Evolutionary conservation across 35 echinoderm and acorn worm genomes (phyloP).

Genomic region (Hemicentrotus pulcherrimus): DNA sequence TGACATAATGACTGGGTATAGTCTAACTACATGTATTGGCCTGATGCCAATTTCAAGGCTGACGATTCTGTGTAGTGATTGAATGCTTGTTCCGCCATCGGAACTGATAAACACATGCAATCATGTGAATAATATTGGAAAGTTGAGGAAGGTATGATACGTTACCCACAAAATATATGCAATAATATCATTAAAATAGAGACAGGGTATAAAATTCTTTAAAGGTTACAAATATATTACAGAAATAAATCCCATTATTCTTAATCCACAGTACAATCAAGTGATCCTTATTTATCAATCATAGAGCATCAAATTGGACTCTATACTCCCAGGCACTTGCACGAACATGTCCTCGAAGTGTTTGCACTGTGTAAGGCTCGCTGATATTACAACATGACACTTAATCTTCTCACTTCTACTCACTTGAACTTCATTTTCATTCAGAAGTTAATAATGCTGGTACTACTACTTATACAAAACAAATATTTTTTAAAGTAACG

Average conservation of each 20-base stretch:
- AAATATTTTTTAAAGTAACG: no score
- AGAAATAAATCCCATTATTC: not conserved
- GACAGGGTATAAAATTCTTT: no score
- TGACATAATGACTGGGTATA: not conserved
- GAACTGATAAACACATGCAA: not conserved
- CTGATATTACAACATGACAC: not conserved
- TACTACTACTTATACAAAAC: not conserved
- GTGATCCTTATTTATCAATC: not conserved
- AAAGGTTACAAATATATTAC: no score
- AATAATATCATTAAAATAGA: no score
- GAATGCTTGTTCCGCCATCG: not conserved
- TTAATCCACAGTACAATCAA: not conserved
- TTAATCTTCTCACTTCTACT: not conserved
- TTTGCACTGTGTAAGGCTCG: not conserved
- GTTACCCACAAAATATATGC: not conserved
- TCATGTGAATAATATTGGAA: not conserved
- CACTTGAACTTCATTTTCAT: not conserved
- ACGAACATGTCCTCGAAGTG: not conserved
- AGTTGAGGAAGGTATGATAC: not conserved
- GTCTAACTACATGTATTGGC: not conserved
- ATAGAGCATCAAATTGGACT: not conserved
- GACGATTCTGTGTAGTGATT: not conserved
- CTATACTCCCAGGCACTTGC: not conserved
- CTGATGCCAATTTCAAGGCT: not conserved
- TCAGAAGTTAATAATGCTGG: not conserved